Evolutionary conservation across 2,888 invertebrate species (phyloP), one percentile per base, ranked within the genome.

Genomic region (Masnerella sp.): DNA sequence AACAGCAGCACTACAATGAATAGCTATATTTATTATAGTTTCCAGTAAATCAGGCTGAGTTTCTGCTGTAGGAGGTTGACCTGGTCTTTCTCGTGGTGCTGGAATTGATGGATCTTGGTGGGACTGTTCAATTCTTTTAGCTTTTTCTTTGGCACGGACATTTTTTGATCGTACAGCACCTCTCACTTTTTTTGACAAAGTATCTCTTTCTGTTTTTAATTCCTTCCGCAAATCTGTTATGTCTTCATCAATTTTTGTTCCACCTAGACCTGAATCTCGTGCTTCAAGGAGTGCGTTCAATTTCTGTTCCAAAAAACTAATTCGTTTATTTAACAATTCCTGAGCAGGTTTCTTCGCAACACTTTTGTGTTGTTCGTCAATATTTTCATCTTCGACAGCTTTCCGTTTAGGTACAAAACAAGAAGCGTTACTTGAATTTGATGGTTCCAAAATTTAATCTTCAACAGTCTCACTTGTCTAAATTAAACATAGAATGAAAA

Each of bases 201-300:
- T 32, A n/a, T 32, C 7, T 8, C n/a, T 32, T 32, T 32, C 32
- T 32, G 5, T 32, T 9, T n/a, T 32, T n/a, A 32, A 32, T 32
- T 32, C 2, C 3, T 32, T n/a, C n/a, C 32, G 5, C n/a, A 32
- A 32, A 32, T 32, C 32, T 32, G 5, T 32, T 5, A 32, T n/a
- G 5, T 32, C 32, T 9, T 5, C 32, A 32, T 32, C 32, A 32
- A 32, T 32, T 32, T 32, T 32, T 5, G 5, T n/a, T 32, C 32
- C n/a, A n/a, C 32, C 32, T n/a, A 32, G n/a, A 32, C 32, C 32
- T 32, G 32, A 32, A n/a, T 32, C 32, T n/a, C 32, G 5, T 32
- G 32, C n/a, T n/a, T 32, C 32, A n/a, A 32, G 2, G n/a, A 3
- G 2, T 32, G n/a, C 5, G n/a, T 32, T 32, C n/a, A 32, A 32